phyloP scores from a whole-genome alignment of 1,140 invertebrate species.

The Leptinotarsa undecemlineata region DNA sequence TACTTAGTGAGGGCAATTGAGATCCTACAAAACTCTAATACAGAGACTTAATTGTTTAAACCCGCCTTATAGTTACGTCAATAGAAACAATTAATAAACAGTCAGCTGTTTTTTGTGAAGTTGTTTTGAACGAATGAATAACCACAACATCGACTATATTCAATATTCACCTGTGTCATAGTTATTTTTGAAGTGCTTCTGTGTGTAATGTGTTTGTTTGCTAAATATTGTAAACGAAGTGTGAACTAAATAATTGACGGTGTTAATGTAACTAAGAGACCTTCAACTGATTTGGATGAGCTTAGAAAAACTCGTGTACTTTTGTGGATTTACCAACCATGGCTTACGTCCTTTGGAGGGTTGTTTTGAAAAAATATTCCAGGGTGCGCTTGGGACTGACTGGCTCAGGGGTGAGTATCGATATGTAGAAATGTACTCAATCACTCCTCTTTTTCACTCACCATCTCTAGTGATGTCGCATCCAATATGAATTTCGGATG shows the following conservation, averaged over 20 bases:
- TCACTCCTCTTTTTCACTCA: background rate
- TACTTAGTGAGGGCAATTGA: no score
- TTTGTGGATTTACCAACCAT: constrained; percentile 38
- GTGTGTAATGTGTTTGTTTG: no score
- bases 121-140: background rate
- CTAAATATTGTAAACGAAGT: no score
- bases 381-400: constrained; percentile 47
- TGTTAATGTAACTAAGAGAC: background rate
- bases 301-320: constrained; percentile 29
- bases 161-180: background rate
- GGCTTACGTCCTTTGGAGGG: constrained; percentile 54
- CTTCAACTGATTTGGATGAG: constrained; percentile 25
- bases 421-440: background rate
- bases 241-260: no score
- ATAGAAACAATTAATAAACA: background rate
- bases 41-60: no score
- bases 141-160: background rate
- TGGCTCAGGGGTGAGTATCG: constrained; percentile 40
- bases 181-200: no score
- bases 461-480: background rate
- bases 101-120: background rate
- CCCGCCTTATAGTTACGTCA: background rate
- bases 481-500: background rate
- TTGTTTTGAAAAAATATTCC: constrained; percentile 54
- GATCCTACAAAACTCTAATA: no score